Evolutionary conservation across 2,113 vertebrate species (phyloP).

Genomic region (Thunnus maccoyii): DNA sequence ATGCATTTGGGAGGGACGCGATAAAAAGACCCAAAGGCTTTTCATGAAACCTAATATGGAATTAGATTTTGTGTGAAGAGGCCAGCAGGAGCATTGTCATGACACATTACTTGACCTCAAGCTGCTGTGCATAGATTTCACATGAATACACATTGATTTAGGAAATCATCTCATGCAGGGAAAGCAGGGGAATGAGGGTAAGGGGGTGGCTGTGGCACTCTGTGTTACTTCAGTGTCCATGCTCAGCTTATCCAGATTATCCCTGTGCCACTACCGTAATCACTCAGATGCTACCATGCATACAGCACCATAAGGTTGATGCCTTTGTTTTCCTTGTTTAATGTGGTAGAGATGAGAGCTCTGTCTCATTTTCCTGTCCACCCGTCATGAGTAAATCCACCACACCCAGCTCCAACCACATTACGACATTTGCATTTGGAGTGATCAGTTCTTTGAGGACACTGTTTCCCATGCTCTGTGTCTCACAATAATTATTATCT

Average conservation of each 20-base stretch:
- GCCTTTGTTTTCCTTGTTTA: constrained; percentile 46
- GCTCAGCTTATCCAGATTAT: constrained; percentile 74
- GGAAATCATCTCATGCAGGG: constrained; percentile 16
- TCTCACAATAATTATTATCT: neutral
- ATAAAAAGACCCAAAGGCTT: neutral
- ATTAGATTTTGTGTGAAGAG: neutral
- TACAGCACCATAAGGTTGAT: constrained; percentile 41
- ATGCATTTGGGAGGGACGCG: constrained; percentile 5
- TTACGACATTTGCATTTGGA: neutral
- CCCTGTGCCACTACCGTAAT: constrained; percentile 59
- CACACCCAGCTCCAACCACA: neutral
- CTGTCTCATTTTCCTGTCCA: constrained; percentile 8
- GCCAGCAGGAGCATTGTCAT: constrained; percentile 5
- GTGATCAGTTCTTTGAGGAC: constrained; percentile 1
- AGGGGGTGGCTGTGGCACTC: constrained; percentile 5
- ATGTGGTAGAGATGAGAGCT: constrained; percentile 34
- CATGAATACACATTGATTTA: neutral
- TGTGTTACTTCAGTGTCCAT: constrained; percentile 40
- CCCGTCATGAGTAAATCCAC: neutral
- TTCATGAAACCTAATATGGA: constrained; percentile 11
- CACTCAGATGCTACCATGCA: constrained; percentile 48
- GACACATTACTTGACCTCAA: neutral
- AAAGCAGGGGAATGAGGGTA: constrained; percentile 9
- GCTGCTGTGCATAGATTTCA: neutral
- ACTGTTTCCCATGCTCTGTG: neutral